Conservation (phyloP, 1,140 invertebrate genomes). For the Lepidurus arcticus region DNA sequence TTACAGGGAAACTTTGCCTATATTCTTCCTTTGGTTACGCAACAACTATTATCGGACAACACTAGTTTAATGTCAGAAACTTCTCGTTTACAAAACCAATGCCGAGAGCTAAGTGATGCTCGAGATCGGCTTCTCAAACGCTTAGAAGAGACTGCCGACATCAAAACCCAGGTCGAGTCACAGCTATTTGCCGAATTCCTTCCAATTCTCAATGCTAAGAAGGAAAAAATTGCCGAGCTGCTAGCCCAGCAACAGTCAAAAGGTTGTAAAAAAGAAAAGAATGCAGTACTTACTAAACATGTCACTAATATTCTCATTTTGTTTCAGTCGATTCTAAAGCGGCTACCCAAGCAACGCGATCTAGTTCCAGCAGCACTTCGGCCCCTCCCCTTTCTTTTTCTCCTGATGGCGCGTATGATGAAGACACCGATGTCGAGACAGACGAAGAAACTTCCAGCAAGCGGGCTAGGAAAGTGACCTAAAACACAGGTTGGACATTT, state of each 20-base stretch:
- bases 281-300: no score
- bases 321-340: no score
- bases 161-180: background rate
- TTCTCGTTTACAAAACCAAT: background rate
- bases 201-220: background rate
- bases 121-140: constrained; percentile 7
- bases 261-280: background rate
- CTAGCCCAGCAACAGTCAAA: background rate
- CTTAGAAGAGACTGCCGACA: background rate
- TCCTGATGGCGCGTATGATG: background rate
- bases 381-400: background rate
- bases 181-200: background rate
- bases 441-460: background rate
- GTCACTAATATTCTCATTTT: no score
- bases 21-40: background rate
- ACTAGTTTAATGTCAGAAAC: background rate
- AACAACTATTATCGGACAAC: background rate
- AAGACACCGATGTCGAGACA: background rate
- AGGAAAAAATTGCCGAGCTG: background rate
- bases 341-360: no score
- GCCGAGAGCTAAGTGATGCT: background rate
- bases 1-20: background rate
- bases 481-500: no score
- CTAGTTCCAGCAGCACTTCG: background rate
- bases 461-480: background rate